Base-by-base conservation (phyloP, 2,113 vertebrate genomes). In the Bombycilla garrulus region DNA sequence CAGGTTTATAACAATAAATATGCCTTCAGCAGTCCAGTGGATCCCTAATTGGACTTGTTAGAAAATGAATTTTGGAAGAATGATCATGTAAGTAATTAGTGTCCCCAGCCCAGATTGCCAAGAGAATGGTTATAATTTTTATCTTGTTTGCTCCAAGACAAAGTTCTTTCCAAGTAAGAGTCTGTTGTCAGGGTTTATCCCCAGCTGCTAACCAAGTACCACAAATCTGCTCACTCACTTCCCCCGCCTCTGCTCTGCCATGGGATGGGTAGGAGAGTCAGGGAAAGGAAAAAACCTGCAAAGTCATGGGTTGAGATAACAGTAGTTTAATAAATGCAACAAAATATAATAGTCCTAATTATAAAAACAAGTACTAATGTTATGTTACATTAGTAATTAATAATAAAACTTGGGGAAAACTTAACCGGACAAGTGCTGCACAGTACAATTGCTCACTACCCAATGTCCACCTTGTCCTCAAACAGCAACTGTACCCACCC, bases 401-500 rank as follows among this genome's bases (percentile, higher is more conserved):
- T 57, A 57, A 50, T 57, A 51, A 81, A 38, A 21, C 5, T 33
- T 2, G 1, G 12, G 45, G 6, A 67, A 45, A 67, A 5, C 11
- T 20, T 28, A 74, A 15, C 12, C 20, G 45, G 29, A 25, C 28
- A 45, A 60, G 69, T 53, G 45, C 45, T 29, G 28, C 12, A n/a
- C 36, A 45, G 18, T n/a, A 40, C 7, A 53, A 5, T 22, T 60
- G 15, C 19, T 47, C n/a, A 15, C 20, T 45, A 4, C 53, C 20
- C 23, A 45, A 2, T 53, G 53, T 24, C 24, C 20, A 31, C 3
- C 10, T 28, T 50, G 21, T 58, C 12, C 51, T 66, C 28, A 12
- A 45, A 58, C 19, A 66, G 28, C 0, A 0, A 14, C 15, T 74
- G 38, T 23, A 53, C 45, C 17, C 16, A 25, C 40, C 53, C 16